phyloP scores from a whole-genome alignment of 2,113 vertebrate species.

The Athene noctua region DNA sequence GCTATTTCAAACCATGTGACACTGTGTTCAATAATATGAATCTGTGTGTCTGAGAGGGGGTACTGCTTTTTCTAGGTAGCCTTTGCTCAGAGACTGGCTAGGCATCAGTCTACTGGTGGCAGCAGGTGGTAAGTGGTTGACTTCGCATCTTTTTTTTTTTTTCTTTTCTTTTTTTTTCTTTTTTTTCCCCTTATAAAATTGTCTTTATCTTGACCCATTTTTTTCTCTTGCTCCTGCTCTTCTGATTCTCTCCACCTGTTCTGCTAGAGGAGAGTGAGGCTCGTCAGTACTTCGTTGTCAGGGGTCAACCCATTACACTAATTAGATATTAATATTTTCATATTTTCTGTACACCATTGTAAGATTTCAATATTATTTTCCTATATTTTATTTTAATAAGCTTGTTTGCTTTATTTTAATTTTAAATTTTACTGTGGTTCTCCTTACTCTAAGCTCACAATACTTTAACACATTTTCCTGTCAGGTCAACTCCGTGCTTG shows the following conservation, averaged over 20 bases:
- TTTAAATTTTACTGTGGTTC: not conserved
- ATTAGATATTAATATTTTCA: not conserved
- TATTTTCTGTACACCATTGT: not conserved
- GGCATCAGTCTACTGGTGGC: not conserved
- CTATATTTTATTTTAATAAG: not conserved
- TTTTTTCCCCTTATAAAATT: not conserved
- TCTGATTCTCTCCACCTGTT: not conserved
- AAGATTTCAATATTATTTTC: not conserved
- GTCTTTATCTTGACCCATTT: not conserved
- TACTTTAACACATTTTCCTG: not conserved
- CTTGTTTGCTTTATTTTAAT: not conserved
- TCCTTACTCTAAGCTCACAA: not conserved
- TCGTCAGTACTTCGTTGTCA: not conserved
- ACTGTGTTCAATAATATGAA: not conserved
- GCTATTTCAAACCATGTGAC: not conserved
- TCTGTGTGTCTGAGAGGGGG: too few relatives aligned
- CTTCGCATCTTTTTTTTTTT: not conserved
- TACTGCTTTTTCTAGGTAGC: not conserved
- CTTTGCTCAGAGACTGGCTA: not conserved
- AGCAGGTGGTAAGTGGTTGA: not conserved
- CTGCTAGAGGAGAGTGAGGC: not conserved
- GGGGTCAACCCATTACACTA: not conserved
- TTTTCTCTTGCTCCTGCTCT: not conserved
- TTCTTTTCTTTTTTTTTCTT: not conserved
- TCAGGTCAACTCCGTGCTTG: not conserved